phyloP scores from a whole-genome alignment of 2,113 vertebrate species.

The Burhinus bistriatus region DNA sequence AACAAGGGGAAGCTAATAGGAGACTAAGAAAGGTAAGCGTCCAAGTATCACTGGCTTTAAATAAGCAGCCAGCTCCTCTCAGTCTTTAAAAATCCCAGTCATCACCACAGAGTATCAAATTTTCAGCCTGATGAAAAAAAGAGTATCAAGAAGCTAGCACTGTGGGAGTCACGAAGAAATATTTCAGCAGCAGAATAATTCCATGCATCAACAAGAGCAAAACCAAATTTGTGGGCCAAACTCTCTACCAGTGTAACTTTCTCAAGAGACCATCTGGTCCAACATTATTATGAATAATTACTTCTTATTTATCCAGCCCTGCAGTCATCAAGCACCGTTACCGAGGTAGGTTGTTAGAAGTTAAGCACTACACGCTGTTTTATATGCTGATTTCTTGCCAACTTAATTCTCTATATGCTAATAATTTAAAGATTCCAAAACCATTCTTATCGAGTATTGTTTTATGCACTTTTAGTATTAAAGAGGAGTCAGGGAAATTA shows the following conservation, averaged over 20 bases:
- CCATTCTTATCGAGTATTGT: background rate
- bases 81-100: background rate
- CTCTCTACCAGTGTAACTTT: background rate
- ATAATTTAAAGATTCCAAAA: background rate
- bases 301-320: background rate
- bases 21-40: background rate
- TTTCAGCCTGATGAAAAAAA: background rate
- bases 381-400: background rate
- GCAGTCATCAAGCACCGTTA: background rate
- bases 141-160: background rate
- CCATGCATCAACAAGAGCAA: background rate
- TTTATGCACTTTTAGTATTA: background rate
- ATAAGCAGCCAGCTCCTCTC: background rate
- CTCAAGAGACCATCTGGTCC: background rate
- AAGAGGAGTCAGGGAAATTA: background rate
- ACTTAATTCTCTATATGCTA: background rate
- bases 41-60: background rate
- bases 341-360: background rate
- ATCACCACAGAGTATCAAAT: background rate
- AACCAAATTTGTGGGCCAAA: background rate
- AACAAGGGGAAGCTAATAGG: background rate
- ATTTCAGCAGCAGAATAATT: background rate
- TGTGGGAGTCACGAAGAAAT: background rate
- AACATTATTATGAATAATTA: background rate
- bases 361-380: background rate